Evolutionary conservation across 1,140 invertebrate species (phyloP).

Genomic region (Penaeus indicus): DNA sequence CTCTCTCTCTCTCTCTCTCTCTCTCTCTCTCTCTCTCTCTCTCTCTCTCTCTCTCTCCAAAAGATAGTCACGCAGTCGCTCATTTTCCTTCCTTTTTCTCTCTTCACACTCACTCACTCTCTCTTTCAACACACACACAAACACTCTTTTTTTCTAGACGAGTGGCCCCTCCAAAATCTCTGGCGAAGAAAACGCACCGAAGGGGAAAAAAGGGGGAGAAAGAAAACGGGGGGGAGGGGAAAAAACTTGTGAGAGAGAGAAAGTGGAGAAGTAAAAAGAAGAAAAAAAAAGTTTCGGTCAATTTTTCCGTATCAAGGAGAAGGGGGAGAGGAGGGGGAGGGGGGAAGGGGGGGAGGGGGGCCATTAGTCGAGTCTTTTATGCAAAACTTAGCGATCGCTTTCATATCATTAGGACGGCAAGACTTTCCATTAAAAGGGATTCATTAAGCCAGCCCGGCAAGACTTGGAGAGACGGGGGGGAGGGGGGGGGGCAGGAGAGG

Average conservation of each 20-base stretch:
- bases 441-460: conserved; percentile 24
- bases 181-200: not conserved
- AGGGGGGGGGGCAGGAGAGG: not conserved
- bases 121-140: not conserved
- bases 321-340: too few relatives aligned
- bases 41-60: too few relatives aligned
- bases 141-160: not conserved
- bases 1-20: too few relatives aligned
- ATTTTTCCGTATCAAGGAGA: conserved; percentile 48
- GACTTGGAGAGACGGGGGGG: not conserved
- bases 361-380: conserved; percentile 55
- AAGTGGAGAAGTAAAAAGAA: not conserved
- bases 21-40: too few relatives aligned
- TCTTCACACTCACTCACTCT: conserved; percentile 1
- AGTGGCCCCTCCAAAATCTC: too few relatives aligned
- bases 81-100: not conserved
- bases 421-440: conserved; percentile 56
- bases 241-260: not conserved
- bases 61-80: too few relatives aligned
- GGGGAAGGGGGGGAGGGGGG: not conserved
- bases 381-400: conserved; percentile 51
- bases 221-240: not conserved
- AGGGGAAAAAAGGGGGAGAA: not conserved
- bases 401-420: conserved; percentile 60
- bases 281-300: conserved; percentile 42